phyloP scores from a whole-genome alignment of 2,113 vertebrate genomes.

The Nibea coibor region DNA sequence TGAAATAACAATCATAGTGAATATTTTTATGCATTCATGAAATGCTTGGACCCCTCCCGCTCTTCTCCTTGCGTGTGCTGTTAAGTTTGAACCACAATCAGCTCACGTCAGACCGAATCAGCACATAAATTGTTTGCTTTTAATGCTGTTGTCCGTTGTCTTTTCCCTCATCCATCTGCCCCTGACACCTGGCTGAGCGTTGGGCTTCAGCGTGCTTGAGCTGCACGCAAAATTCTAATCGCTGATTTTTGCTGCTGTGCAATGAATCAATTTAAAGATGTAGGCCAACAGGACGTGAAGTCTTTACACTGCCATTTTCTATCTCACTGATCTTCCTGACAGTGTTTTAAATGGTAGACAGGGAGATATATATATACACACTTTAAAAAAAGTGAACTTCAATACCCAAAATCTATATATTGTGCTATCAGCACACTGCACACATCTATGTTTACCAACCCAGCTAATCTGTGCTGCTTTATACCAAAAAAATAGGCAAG shows the following conservation, averaged over 20 bases:
- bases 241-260: slow-evolving; percentile 11
- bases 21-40: neutral
- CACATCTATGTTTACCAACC: slow-evolving; percentile 5
- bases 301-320: slow-evolving; percentile 11
- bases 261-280: slow-evolving; percentile 42
- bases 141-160: slow-evolving; percentile 12
- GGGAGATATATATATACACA: neutral
- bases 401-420: neutral
- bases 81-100: neutral
- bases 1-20: neutral
- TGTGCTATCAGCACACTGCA: slow-evolving; percentile 13
- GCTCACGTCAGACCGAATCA: slow-evolving; percentile 20
- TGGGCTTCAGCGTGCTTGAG: slow-evolving; percentile 1
- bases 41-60: neutral
- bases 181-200: slow-evolving; percentile 5
- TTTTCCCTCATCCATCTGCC: slow-evolving; percentile 30
- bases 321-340: slow-evolving; percentile 4
- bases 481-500: neutral
- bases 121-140: slow-evolving; percentile 15
- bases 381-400: slow-evolving; percentile 13
- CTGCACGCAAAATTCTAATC: neutral
- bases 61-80: neutral
- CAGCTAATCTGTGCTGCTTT: slow-evolving; percentile 3
- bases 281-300: slow-evolving; percentile 4
- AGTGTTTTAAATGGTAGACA: slow-evolving; percentile 9